Base-by-base conservation (phyloP, 2,797 vertebrate species). In the Taenioides sp. region DNA sequence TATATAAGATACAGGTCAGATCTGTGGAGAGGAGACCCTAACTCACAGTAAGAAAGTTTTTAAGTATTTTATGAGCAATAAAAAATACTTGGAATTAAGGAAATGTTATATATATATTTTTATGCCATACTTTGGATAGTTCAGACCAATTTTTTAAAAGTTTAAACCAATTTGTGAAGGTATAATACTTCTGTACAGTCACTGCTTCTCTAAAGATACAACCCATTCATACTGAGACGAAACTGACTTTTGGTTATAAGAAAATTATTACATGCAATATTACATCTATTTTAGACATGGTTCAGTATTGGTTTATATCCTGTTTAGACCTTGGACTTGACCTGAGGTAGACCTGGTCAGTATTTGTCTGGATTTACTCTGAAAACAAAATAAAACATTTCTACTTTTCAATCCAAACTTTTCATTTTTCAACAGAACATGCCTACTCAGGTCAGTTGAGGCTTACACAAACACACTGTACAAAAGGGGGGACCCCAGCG, bases 371-470 rank as follows among this genome's bases (percentile, higher is more conserved):
- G 40, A 3, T 5, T 43, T 40, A 37, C 7, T 20, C n/a, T 9
- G 22, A n/a, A 62, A 34, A 62, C 60, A 10, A n/a, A 14, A 10
- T 0, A 20, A 5, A 7, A 34, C 18, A 20, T 31, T 34, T 61
- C 17, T 62, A n/a, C 60, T 20, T 62, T 11, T 37, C 34, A 11
- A 2, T 3, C 28, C 28, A 31, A 11, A 37, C 2, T 34, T 12
- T 20, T 34, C n/a, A 37, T 1, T 34, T 12, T 20, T n/a, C 14
- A n/a, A 20, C 60, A 4, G 31, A n/a, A 3, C 17, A 7, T 1
- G 76, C 58, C 71, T 81, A 67, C 81, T 40, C n/a, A 77, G 87
- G 88, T 90, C 87, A 88, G 79, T 68, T 71, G 78, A 63, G 80
- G 81, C 84, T 84, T 88, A 86, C 23, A 70, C 80, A 79, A 79